Evolutionary conservation across 37 sponge, comb jelly and placozoan genomes (phyloP).

Genomic region (Diacarnus erythraeanus): DNA sequence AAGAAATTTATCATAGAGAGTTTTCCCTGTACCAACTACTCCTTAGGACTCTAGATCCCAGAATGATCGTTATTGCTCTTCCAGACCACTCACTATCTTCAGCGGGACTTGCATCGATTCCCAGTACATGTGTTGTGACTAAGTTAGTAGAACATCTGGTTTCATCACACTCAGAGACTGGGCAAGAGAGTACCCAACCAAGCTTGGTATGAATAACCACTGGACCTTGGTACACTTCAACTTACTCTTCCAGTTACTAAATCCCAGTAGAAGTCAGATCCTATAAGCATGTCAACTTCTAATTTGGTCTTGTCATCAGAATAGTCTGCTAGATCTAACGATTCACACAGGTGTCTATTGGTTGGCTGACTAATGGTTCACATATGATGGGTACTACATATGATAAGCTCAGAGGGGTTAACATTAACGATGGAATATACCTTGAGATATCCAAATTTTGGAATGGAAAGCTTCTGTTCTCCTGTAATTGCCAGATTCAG

Average conservation of each 20-base stretch:
- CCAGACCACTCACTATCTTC: background rate
- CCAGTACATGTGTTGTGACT: conserved; percentile 12
- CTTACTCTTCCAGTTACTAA: conserved; percentile 17
- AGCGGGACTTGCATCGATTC: background rate
- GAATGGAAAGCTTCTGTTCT: conserved; percentile 4
- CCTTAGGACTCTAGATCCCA: conserved; percentile 56
- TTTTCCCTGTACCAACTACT: conserved; percentile 13
- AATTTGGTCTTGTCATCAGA: background rate
- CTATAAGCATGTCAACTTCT: conserved; percentile 17
- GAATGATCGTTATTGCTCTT: conserved; percentile 13
- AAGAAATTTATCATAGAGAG: conserved; percentile 20
- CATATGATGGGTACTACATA: no score
- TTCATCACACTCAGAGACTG: background rate
- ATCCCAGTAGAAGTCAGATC: conserved; percentile 24
- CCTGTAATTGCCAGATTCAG: background rate
- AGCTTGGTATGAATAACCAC: conserved; percentile 47
- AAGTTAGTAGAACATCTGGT: conserved; percentile 4
- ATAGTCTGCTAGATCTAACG: conserved; percentile 2
- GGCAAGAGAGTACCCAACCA: conserved; percentile 59
- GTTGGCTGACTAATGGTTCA: no score
- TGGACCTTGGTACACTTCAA: conserved; percentile 19
- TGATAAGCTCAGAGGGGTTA: no score
- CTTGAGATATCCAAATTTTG: conserved; percentile 37
- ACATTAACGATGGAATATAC: no score
- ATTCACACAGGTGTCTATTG: background rate